Percentiles rank a stretch among this genome's conserved stretches.
Evolutionary conservation across 2,797 vertebrate genomes (phyloP).

Genomic region (Oreochromis mossambicus): DNA sequence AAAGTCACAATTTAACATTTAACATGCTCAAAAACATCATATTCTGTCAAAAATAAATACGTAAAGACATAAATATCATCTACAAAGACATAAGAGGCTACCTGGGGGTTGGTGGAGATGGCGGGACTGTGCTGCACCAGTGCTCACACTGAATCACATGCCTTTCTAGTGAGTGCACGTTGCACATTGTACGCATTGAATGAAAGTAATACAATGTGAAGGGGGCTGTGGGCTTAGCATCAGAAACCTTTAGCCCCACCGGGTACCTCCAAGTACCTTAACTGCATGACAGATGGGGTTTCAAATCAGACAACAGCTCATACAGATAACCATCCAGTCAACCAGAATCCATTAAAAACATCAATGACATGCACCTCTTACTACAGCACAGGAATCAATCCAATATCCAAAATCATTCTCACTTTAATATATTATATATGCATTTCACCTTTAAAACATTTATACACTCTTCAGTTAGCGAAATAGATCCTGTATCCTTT

Average conservation of each 20-base stretch:
- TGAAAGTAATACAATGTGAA: conserved; percentile 14
- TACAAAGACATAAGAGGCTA: not conserved
- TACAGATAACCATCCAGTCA: conserved; percentile 24
- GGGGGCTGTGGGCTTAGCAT: not conserved
- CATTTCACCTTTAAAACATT: conserved; percentile 35
- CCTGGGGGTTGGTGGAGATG: not conserved
- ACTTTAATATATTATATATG: conserved; percentile 9
- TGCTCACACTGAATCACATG: conserved; percentile 19
- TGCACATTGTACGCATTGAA: conserved; percentile 8
- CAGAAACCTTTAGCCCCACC: not conserved
- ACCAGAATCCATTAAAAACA: conserved; percentile 5
- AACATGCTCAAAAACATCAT: conserved; percentile 36
- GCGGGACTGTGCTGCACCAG: not conserved
- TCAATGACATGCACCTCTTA: conserved; percentile 45
- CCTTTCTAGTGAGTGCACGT: conserved; percentile 12
- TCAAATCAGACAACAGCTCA: not conserved
- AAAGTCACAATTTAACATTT: conserved; percentile 20
- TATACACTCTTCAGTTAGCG: conserved; percentile 16
- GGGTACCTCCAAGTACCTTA: not conserved
- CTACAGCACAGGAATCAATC: conserved; percentile 27
- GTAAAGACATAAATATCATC: not conserved
- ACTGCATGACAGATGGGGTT: not conserved
- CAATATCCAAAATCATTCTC: not conserved
- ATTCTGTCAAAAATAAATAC: not conserved
- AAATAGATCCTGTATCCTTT: not conserved